Evolutionary conservation across 1,140 invertebrate genomes (phyloP).

Genomic region (Scylla paramamosain): DNA sequence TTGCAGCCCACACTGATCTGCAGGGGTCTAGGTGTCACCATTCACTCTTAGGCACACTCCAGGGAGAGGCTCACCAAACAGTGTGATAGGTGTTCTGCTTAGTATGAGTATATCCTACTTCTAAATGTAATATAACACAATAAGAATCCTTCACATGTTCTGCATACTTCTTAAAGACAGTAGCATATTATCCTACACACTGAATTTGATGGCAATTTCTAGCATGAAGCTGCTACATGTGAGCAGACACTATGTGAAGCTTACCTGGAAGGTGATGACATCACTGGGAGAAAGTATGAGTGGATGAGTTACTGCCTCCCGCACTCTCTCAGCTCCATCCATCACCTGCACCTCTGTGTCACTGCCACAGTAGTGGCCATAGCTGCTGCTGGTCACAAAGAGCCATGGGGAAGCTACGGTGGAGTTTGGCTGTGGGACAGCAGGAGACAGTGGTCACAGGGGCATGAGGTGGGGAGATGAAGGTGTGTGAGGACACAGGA

Average conservation of each 20-base stretch:
- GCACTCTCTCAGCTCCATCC: constrained; percentile 57
- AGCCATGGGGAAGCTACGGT: constrained; percentile 55
- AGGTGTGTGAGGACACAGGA: too few species aligned
- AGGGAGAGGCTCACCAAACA: background rate
- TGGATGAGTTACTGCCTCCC: constrained; percentile 67
- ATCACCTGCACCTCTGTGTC: constrained; percentile 58
- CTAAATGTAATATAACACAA: too few species aligned
- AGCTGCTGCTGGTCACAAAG: constrained; percentile 44
- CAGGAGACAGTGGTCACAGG: background rate
- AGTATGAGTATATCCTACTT: background rate
- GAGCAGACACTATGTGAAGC: background rate
- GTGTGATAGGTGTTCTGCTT: background rate
- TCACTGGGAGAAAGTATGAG: constrained; percentile 57
- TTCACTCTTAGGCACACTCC: background rate
- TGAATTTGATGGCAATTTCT: too few species aligned
- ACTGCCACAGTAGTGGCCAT: constrained; percentile 47
- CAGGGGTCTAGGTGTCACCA: too few species aligned
- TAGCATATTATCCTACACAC: too few species aligned
- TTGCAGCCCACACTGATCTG: constrained; percentile 74
- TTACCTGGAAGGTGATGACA: constrained; percentile 73
- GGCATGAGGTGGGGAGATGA: background rate
- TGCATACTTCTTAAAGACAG: too few species aligned
- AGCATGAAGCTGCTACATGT: too few species aligned
- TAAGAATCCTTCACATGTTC: too few species aligned
- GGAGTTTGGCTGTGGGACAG: background rate